Evolutionary conservation across 2,888 invertebrate species (phyloP), one percentile per base, ranked within the genome.

Genomic region (Platynereis dumerilii): DNA sequence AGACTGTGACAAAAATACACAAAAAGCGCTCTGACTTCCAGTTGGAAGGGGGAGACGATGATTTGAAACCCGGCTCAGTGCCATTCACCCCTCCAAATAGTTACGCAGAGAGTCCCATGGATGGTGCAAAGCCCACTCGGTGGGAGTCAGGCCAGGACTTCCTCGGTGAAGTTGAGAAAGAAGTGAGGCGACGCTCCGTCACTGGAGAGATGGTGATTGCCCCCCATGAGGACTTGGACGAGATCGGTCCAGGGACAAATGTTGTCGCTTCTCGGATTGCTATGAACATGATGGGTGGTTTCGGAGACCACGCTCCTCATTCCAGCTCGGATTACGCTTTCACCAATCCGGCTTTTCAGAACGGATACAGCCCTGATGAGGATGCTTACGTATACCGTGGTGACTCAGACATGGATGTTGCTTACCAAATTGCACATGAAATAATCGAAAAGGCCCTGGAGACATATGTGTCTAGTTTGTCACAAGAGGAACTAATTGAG

Each of bases 391-490:
- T 26, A 5, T 60, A 60, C 42, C 29, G 34, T 5, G 55, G 61
- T 1, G 34, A 42, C 17, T 26, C 53, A 20, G 61, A 61, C 20
- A n/a, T 54, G 39, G 74, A 74, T 44, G 71, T 76, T 5, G 76
- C 77, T 7, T 72, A 67, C 64, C 68, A 73, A 24, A 39, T 78
- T 20, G 73, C 78, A 28, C 70, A 66, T 34, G 76, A 79, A n/a
- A 67, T 79, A 20, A 77, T 79, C 44, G 70, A 75, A 48, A 68
- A 71, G 24, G 78, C 76, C n/a, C 61, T 80, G 52, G 76, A 78
- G 24, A 69, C 22, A 7, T 48, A 48, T 48, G 20, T 20, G 10
- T 48, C 48, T 10, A 48, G 22, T 48, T n/a, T 20, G 7, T 10
- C n/a, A n/a, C 20, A 48, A 48, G 22, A n/a, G 22, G 20, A 48